Evolutionary conservation across 2,888 invertebrate species (phyloP).

Genomic region (Cotesia congregata): DNA sequence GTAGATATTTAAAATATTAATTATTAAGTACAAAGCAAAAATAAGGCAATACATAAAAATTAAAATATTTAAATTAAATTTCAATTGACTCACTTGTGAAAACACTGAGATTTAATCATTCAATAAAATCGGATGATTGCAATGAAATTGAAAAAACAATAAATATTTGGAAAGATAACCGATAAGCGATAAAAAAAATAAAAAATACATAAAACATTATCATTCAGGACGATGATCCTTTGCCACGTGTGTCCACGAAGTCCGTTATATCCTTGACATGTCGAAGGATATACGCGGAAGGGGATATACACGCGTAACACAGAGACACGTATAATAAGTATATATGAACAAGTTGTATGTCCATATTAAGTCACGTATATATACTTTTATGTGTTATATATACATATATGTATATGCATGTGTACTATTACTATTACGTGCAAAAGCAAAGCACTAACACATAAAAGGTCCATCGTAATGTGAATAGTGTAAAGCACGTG

Average conservation of each 20-base stretch:
- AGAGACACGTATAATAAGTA: slow-evolving; percentile 18
- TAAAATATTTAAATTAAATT: no score
- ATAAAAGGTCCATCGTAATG: slow-evolving; percentile 8
- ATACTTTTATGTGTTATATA: slow-evolving; percentile 22
- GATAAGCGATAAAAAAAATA: slow-evolving; percentile 6
- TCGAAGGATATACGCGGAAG: slow-evolving; percentile 34
- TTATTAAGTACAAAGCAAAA: no score
- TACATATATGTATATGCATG: slow-evolving; percentile 17
- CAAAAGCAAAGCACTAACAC: slow-evolving; percentile 8
- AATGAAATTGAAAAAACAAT: not conserved
- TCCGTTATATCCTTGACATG: slow-evolving; percentile 42
- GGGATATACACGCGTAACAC: slow-evolving; percentile 14
- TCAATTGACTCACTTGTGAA: no score
- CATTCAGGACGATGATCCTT: slow-evolving; percentile 39
- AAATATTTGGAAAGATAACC: no score
- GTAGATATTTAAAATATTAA: no score
- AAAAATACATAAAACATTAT: slow-evolving; percentile 33
- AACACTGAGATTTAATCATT: no score
- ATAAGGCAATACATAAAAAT: no score
- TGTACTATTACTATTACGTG: slow-evolving; percentile 12
- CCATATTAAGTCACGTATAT: slow-evolving; percentile 18
- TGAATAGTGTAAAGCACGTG: slow-evolving; percentile 41
- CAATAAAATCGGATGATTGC: not conserved
- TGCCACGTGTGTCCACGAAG: slow-evolving; percentile 31
- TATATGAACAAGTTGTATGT: slow-evolving; percentile 33